Evolutionary conservation across 2,888 invertebrate species (phyloP).

Genomic region (Biston betularia): DNA sequence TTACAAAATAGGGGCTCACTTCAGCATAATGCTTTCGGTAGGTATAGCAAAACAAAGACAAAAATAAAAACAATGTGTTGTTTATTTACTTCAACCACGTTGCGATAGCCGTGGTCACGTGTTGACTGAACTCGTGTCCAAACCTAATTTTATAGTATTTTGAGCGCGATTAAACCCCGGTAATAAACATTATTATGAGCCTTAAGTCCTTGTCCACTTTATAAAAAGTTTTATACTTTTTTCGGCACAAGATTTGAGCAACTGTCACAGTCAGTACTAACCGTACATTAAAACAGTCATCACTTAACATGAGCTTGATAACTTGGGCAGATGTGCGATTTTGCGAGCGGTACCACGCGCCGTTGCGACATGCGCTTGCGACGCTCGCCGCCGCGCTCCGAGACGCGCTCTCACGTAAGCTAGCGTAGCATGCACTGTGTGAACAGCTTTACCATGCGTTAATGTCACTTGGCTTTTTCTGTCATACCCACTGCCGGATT

Average conservation of each 20-base stretch:
- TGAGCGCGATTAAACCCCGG: no score
- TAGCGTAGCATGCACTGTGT: conserved; percentile 52
- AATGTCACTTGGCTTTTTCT: not conserved
- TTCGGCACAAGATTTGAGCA: not conserved
- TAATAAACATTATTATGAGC: no score
- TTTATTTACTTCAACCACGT: no score
- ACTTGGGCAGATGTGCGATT: conserved; percentile 77
- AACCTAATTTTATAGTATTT: no score
- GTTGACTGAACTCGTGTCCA: no score
- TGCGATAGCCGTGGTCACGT: no score
- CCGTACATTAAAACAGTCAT: not conserved
- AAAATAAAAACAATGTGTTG: no score
- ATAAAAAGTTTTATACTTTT: not conserved
- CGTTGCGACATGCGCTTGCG: conserved; percentile 87
- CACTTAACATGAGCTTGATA: conserved; percentile 3
- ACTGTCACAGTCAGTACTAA: not conserved
- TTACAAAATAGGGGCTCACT: no score
- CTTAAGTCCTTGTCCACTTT: no score
- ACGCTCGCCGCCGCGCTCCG: conserved; percentile 88
- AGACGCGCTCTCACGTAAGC: conserved; percentile 90
- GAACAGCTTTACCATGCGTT: conserved; percentile 14
- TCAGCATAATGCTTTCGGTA: no score
- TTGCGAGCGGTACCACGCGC: conserved; percentile 87
- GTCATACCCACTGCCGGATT: not conserved
- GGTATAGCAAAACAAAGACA: no score